These are phyloP conservation scores for Apostichopus californicus DNA, from an alignment of 35 echinoderm and acorn worm genomes.

Conservation along the genomic window DNA sequence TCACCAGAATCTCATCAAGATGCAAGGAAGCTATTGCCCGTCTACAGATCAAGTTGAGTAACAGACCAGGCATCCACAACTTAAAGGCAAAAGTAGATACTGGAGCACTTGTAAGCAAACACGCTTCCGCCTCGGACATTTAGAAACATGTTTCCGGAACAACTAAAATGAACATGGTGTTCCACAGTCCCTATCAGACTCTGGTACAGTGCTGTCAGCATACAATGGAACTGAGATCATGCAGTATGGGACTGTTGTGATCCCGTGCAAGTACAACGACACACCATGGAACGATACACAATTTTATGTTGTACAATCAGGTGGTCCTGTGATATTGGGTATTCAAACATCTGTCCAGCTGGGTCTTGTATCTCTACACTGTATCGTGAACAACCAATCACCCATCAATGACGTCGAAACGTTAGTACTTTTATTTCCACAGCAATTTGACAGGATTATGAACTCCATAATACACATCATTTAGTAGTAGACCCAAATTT, in stretches of 20 bases:
- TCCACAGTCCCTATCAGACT: not conserved
- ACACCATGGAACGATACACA: not conserved
- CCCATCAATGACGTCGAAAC: not conserved
- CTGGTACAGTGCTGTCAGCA: not conserved
- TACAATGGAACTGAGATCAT: constrained; percentile 23
- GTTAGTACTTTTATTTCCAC: not conserved
- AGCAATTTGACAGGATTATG: constrained; percentile 27
- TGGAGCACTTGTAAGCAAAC: constrained; percentile 44
- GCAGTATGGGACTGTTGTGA: not conserved
- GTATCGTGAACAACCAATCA: not conserved
- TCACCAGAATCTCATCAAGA: too few species aligned
- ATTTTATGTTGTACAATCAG: constrained; percentile 35
- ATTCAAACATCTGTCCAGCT: constrained; percentile 19
- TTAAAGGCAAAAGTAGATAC: constrained; percentile 33
- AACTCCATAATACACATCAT: not conserved
- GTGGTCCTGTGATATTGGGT: constrained; percentile 7
- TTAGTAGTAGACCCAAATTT: constrained; percentile 31
- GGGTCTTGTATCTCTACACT: constrained; percentile 11
- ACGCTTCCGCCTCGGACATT: constrained; percentile 16
- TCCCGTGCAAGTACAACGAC: too few species aligned
- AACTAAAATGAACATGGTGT: not conserved
- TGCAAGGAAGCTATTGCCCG: not conserved
- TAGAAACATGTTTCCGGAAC: constrained; percentile 18
- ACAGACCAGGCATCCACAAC: not conserved
- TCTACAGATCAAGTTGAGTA: not conserved